Conservation (phyloP, 2,888 invertebrate species). For the Sceliomorpha sp. region DNA sequence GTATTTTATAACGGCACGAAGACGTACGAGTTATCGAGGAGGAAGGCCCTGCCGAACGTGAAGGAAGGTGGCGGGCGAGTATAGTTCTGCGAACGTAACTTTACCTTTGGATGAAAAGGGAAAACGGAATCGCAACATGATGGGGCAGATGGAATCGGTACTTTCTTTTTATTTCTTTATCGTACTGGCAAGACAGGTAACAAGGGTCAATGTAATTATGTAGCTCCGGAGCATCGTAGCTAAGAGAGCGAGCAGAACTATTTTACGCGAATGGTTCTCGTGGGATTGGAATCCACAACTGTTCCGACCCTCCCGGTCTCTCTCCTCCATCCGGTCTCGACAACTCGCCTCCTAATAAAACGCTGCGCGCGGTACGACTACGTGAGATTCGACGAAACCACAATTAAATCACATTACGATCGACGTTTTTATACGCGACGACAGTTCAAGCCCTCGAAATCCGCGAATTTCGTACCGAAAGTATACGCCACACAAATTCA, state of each 20-base stretch:
- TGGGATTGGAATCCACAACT: conserved; percentile 62
- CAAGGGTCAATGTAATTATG: conserved; percentile 73
- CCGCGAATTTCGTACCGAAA: too few relatives aligned
- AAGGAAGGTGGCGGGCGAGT: too few relatives aligned
- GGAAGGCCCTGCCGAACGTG: too few relatives aligned
- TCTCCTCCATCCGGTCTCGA: conserved; percentile 48
- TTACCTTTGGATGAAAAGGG: conserved; percentile 41
- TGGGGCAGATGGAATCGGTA: conserved; percentile 46
- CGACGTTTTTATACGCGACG: conserved; percentile 33
- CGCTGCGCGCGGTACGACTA: conserved; percentile 60
- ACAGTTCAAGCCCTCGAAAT: too few relatives aligned
- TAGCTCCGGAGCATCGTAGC: conserved; percentile 65
- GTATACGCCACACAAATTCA: too few relatives aligned
- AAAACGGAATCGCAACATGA: conserved; percentile 39
- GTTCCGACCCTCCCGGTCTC: conserved; percentile 59
- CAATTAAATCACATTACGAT: conserved; percentile 51
- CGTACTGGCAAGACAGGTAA: conserved; percentile 60
- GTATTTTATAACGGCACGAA: too few relatives aligned
- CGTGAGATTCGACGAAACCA: conserved; percentile 51
- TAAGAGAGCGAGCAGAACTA: conserved; percentile 65
- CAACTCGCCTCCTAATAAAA: conserved; percentile 63
- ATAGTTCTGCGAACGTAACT: conserved; percentile 22
- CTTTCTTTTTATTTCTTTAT: conserved; percentile 53
- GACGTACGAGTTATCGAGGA: too few relatives aligned
- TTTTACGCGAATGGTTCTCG: conserved; percentile 68